Base-by-base conservation (phyloP, 2,888 invertebrate species). In the Drosophila seclusa region DNA sequence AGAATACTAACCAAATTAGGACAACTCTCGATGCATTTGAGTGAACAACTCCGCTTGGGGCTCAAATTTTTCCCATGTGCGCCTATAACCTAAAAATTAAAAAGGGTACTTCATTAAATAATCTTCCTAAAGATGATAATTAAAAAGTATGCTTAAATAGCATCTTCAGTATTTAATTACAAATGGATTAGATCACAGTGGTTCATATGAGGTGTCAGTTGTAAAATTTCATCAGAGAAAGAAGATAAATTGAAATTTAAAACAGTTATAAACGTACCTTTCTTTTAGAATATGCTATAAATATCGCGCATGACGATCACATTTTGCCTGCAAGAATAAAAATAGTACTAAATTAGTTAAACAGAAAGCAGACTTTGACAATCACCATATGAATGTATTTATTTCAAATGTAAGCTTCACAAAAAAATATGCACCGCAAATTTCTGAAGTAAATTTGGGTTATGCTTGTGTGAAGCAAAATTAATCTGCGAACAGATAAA, bases 171-270 rank as follows among this genome's bases (percentile, higher is more conserved):
- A 53, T 31, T 62, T 70, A 76, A 80, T 83, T 87, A 82, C 76
- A 74, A 82, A 54, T 77, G 61, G 32, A 34, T 77, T 54, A 83
- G 90, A 92, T 92, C 92, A 92, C 90, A 83, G 66, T 65, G 87
- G 75, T 91, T 92, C 92, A 92, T 92, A 87, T 76, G 92, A 92
- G 92, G 86, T 92, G 92, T 92, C 92, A 92, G 92, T 88, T 74
- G 82, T 85, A 82, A 80, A 59, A 71, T 83, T 68, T 92, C 92
- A 92, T 92, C 92, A 91, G 42, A 74, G 54, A 38, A 63, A 36
- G 5, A 53, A 13, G 4, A 6, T 8, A 7, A 27, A 50, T 3
- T 31, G 0, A 29, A 11, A 21, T 10, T 29, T 27, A 16, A 2
- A 63, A 8, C 13, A 45, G 2, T 49, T n/a, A 38, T 21, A 38